phyloP scores from a whole-genome alignment of 2,797 vertebrate species.

The Cercopithecus mitis region DNA sequence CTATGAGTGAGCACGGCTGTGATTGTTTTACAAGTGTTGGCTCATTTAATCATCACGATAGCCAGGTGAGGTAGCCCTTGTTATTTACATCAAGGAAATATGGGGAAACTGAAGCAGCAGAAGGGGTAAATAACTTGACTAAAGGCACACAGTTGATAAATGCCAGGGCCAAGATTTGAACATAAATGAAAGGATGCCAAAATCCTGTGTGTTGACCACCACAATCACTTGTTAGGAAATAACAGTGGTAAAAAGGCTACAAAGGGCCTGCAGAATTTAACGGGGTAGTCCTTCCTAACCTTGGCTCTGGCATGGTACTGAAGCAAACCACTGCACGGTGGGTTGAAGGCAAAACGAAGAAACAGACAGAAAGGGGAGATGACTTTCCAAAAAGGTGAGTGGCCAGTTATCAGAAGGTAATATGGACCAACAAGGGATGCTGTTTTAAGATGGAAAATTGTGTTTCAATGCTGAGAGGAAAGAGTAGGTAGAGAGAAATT shows the following conservation, averaged over 20 bases:
- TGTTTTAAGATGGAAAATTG: background rate
- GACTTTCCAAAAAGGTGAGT: background rate
- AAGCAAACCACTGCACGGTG: fast-evolving
- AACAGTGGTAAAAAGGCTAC: background rate
- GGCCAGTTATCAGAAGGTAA: background rate
- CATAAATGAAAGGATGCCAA: background rate
- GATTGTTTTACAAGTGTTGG: background rate
- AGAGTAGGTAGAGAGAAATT: background rate
- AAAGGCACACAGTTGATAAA: background rate
- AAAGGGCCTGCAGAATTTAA: background rate
- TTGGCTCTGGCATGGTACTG: fast-evolving
- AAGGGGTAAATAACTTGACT: background rate
- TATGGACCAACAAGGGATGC: background rate
- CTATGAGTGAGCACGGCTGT: background rate
- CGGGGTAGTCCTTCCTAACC: no score
- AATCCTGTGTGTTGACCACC: background rate
- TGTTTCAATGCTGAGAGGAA: background rate
- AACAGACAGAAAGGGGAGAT: background rate
- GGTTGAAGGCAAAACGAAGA: background rate
- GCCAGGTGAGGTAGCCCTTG: background rate
- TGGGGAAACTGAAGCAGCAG: background rate
- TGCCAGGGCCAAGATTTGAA: background rate
- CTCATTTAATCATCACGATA: background rate
- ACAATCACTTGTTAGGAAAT: background rate
- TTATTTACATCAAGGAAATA: background rate